Evolutionary conservation across 1,140 invertebrate genomes (phyloP), one percentile per base, ranked within the genome.

Genomic region (Hylyphantes graminicola): DNA sequence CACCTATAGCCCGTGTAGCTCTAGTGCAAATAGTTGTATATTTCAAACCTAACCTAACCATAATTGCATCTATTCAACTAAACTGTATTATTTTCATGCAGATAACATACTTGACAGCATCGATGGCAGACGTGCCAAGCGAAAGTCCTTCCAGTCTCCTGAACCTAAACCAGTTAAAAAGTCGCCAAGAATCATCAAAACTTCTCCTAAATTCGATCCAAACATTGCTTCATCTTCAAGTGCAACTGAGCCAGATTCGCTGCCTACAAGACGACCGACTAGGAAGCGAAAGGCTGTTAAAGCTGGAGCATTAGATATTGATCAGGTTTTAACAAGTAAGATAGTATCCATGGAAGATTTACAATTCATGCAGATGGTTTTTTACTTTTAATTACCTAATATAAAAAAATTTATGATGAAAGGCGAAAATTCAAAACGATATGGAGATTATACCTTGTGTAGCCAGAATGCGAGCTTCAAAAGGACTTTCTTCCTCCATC

Each of bases 81-180:
- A 13, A 57, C 57, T 12, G 7, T 57, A 2, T 59, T 77, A 7
- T 75, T 19, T 13, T 17, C 21, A 65, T 61, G 8, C 10, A 84
- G 81, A 84, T 70, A 84, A 84, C 48, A 76, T 84, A 9, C 35
- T 84, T 9, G 63, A 61, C 70, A 74, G 81, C 8, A 54, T 84
- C 9, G 63, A 61, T 77, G 81, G 81, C 8, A 84, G 76, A 70
- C 59, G 81, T 3, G 35, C 35, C 35, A 76, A 76, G 57, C 75
- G 81, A 17, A 84, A 84, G 53, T 84, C 81, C n/a, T 10, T 70
- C 10, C 73, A 84, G n/a, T 61, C 81, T 12, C 35, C 81, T 51
- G 61, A 68, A 19, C 5, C 59, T 2, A 64, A 6, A 19, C 55
- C 21, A 15, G 48, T 65, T 2, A 82, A 82, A 65, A 82, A 82